Evolutionary conservation across 2,888 invertebrate species (phyloP).

Genomic region (Cerastis rubricosa): DNA sequence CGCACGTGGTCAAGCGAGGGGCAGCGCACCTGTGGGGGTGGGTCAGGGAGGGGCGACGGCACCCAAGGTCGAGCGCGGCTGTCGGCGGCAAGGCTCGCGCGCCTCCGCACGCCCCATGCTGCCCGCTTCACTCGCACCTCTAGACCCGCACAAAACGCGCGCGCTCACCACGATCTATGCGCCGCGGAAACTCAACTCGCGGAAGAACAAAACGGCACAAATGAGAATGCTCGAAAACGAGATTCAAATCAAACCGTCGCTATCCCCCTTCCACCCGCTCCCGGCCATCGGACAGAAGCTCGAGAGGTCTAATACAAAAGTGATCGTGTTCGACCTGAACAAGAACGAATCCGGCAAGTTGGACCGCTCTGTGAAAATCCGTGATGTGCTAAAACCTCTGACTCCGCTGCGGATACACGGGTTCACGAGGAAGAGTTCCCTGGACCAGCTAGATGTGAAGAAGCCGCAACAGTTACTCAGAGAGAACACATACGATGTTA

Average conservation of each 20-base stretch:
- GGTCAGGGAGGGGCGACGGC: constrained; percentile 70
- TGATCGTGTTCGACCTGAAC: constrained; percentile 84
- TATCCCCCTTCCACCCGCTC: constrained; percentile 87
- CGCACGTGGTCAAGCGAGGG: constrained; percentile 58
- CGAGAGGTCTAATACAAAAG: constrained; percentile 82
- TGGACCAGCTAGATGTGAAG: constrained; percentile 73
- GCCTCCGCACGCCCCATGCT: constrained; percentile 83
- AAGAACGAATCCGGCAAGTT: constrained; percentile 68
- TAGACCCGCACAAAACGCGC: constrained; percentile 85
- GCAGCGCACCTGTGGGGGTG: constrained; percentile 66
- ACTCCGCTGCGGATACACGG: constrained; percentile 84
- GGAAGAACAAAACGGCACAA: constrained; percentile 84
- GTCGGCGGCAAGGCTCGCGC: constrained; percentile 83
- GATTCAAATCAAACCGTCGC: constrained; percentile 78
- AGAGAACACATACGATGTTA: constrained; percentile 88
- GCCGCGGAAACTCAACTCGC: constrained; percentile 83
- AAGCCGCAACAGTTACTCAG: constrained; percentile 83
- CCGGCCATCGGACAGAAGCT: constrained; percentile 87
- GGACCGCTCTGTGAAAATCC: constrained; percentile 75
- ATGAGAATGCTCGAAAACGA: constrained; percentile 86
- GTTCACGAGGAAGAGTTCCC: constrained; percentile 75
- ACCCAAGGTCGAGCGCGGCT: constrained; percentile 81
- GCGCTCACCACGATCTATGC: constrained; percentile 88
- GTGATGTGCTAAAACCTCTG: constrained; percentile 84
- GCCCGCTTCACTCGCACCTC: constrained; percentile 85